Evolutionary conservation across 1,140 invertebrate species (phyloP).

Genomic region (Bombus consobrinus): DNA sequence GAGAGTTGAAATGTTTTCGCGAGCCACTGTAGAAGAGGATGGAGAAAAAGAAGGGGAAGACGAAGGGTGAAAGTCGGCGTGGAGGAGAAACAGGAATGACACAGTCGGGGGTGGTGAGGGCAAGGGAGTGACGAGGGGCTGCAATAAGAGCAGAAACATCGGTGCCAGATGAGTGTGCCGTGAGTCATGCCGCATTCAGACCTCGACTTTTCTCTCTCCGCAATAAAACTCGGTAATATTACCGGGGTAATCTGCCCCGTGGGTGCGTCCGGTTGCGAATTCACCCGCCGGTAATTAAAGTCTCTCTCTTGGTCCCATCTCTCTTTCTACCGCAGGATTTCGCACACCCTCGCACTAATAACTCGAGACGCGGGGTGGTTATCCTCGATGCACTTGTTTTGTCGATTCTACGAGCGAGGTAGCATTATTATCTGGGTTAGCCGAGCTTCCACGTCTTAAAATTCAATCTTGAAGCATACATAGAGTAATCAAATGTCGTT

Average conservation of each 20-base stretch:
- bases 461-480: too few species aligned
- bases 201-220: slow-evolving; percentile 60
- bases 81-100: neutral
- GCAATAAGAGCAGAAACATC: slow-evolving; percentile 70
- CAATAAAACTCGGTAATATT: slow-evolving; percentile 73
- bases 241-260: slow-evolving; percentile 68
- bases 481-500: too few species aligned
- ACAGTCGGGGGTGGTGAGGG: slow-evolving; percentile 32
- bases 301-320: slow-evolving; percentile 30
- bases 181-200: slow-evolving; percentile 67
- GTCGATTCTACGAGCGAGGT: too few species aligned
- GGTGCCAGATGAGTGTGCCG: slow-evolving; percentile 66
- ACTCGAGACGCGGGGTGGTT: slow-evolving; percentile 17
- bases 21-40: neutral
- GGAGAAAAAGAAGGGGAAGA: too few species aligned
- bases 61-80: neutral
- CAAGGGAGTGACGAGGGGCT: slow-evolving; percentile 55
- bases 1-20: neutral
- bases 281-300: slow-evolving; percentile 63
- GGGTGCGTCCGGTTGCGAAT: slow-evolving; percentile 70
- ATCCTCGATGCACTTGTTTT: neutral
- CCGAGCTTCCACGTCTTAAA: too few species aligned
- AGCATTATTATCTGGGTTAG: too few species aligned
- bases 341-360: slow-evolving; percentile 30
- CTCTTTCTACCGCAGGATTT: neutral